Base-by-base conservation (phyloP, 2,888 invertebrate genomes). In the Tenthredo amoena region DNA sequence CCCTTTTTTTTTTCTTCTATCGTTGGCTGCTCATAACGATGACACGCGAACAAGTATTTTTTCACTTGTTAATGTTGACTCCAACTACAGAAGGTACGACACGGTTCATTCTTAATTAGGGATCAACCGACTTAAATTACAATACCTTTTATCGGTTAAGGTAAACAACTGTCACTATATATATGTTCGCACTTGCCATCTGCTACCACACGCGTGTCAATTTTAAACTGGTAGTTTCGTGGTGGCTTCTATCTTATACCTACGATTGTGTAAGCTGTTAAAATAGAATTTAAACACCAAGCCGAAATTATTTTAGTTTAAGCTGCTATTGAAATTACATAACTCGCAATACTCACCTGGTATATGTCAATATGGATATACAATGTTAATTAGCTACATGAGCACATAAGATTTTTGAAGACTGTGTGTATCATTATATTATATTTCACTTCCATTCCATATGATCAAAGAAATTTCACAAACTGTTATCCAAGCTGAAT, bases 211-310 rank as follows among this genome's bases (percentile, higher is more conserved):
- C 58, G 62, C 47, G 31, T 26, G 62, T 58, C 37, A 21, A 62
- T 81, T 62, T 43, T 37, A 18, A 81, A 58, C 62, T 62, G 40
- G 21, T 58, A 58, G 62, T 62, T 81, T 81, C 43, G 21, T 31
- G 10, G 37, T 26, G 68, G 83, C 34, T 83, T 83, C 68, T 83
- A 83, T 83, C 68, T 71, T 26, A 83, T 15, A 83, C 21, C 31
- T 21, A 71, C n/a, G 68, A 81, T 68, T 83, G 83, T 83, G 68
- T 83, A 83, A 83, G 68, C 37, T 47, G 83, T 83, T 83, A 83
- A 83, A 83, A 83, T 83, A 83, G 83, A 83, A 68, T 68, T 71
- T 68, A 47, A 50, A 83, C 83, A 50, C 31, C 83, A 50, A 83
- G 31, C 12, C 65, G 83, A 68, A 71, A 83, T 65, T 68, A 71